Base-by-base conservation (phyloP, 1,140 invertebrate species). In the Saccostrea echinata region DNA sequence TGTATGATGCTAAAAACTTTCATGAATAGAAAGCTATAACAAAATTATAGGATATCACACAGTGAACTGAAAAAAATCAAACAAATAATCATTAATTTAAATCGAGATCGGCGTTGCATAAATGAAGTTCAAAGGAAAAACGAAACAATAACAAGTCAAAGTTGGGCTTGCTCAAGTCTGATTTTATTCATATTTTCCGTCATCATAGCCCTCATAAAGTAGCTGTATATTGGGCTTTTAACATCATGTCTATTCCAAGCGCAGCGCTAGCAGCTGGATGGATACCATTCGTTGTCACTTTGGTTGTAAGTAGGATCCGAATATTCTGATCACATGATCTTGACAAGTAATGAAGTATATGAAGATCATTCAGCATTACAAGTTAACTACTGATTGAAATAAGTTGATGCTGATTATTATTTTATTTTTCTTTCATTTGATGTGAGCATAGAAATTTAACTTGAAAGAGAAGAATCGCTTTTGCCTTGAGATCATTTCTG, bases 201-300 rank as follows among this genome's bases (percentile, higher is more conserved):
- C 55, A 21, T 18, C 55, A 6, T n/a, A n/a, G n/a, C n/a, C n/a
- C n/a, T n/a, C n/a, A n/a, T n/a, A n/a, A n/a, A n/a, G n/a, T n/a
- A n/a, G n/a, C n/a, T n/a, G n/a, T n/a, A n/a, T n/a, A n/a, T n/a
- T n/a, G n/a, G n/a, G n/a, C n/a, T n/a, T n/a, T n/a, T 61, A 61
- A n/a, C n/a, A 88, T 86, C 90, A 94, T 94, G 92, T 90, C 90
- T 81, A 91, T 93, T 82, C 93, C 93, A 53, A 90, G 90, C 85
- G 86, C 88, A n/a, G 93, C 93, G 33, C 88, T 93, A 18, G 94
- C 94, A 68, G 92, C 92, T 27, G 93, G 93, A 35, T 94, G 94
- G 93, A 93, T 95, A 84, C 94, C 94, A 1, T 95, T 95, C 91
- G 91, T 93, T 27, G 90, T 94, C 53, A 92, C 93, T 68, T 86